Evolutionary conservation across 2,113 vertebrate species (phyloP), one percentile per base, ranked within the genome.

Genomic region (Hippocampus comes): DNA sequence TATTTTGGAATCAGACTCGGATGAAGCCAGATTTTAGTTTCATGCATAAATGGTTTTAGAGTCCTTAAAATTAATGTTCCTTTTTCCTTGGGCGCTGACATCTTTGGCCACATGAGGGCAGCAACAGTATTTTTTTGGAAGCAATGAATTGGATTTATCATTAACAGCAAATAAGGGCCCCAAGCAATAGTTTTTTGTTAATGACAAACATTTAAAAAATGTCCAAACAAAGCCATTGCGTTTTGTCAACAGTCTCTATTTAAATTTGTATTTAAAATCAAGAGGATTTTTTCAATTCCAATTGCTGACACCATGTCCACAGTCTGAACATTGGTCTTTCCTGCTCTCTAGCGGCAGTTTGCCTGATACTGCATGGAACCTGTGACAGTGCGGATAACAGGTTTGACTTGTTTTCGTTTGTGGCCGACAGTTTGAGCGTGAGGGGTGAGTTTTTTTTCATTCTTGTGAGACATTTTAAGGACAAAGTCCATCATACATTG

Each of bases 101-200:
- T 42, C 30, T 71, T 42, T 41, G n/a, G 17, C 84, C 90, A 88
- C 84, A 76, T 0, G 90, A 70, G 84, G 86, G 86, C 81, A 84
- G 82, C 66, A 69, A 74, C 60, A 67, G 11, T 42, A 17, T 78
- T 80, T 42, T 34, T 61, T 56, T 67, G 0, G 34, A 68, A 49
- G 66, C 12, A 9, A 72, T 18, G 49, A 70, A 68, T 75, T 49
- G 25, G 63, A 70, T 79, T 49, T 57, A 70, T 38, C 34, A 38
- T 38, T 38, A 38, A 38, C 9, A 20, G 64, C 2, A 55, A n/a
- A 42, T 14, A 75, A 60, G 10, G 59, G 48, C 7, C 4, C 53
- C 21, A 6, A 6, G 7, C 21, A 55, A 55, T 4, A 1, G 18
- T n/a, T 9, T 55, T 9, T 55, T 17, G n/a, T 53, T 21, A 17